Conservation (phyloP, 2,797 vertebrate genomes). For the Limosa lapponica region DNA sequence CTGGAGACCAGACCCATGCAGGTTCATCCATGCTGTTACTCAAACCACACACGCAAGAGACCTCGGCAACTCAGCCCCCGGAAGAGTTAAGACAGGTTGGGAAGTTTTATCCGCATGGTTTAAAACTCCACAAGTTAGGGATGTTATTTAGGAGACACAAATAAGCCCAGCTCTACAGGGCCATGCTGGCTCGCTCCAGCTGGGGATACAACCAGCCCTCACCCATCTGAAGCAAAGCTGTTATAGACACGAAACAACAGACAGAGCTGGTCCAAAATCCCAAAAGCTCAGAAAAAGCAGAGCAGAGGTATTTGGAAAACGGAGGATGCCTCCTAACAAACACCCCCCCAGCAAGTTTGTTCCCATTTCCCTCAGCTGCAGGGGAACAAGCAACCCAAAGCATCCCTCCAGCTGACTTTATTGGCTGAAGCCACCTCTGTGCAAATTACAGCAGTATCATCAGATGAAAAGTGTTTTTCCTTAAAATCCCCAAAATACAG, state of each 20-base stretch:
- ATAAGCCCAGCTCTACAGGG: neutral
- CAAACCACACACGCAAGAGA: neutral
- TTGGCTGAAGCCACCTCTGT: neutral
- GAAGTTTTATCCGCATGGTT: neutral
- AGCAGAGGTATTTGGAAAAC: neutral
- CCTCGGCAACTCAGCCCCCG: neutral
- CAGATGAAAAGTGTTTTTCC: neutral
- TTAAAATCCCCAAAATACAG: neutral
- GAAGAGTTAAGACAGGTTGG: neutral
- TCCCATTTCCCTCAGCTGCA: neutral
- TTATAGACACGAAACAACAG: accelerated
- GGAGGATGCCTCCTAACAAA: neutral
- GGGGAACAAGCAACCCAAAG: neutral
- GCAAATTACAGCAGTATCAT: neutral
- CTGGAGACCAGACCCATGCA: accelerated
- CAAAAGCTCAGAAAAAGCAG: neutral
- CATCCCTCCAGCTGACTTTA: neutral
- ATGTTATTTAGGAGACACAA: neutral
- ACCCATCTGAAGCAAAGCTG: neutral
- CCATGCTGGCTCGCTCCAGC: accelerated
- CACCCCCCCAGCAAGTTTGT: accelerated
- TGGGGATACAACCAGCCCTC: accelerated
- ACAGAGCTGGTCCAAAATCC: neutral
- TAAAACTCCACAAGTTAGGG: neutral
- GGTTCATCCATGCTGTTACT: neutral